Base-by-base conservation (phyloP, 2,888 invertebrate species). In the Teleogryllus oceanicus region DNA sequence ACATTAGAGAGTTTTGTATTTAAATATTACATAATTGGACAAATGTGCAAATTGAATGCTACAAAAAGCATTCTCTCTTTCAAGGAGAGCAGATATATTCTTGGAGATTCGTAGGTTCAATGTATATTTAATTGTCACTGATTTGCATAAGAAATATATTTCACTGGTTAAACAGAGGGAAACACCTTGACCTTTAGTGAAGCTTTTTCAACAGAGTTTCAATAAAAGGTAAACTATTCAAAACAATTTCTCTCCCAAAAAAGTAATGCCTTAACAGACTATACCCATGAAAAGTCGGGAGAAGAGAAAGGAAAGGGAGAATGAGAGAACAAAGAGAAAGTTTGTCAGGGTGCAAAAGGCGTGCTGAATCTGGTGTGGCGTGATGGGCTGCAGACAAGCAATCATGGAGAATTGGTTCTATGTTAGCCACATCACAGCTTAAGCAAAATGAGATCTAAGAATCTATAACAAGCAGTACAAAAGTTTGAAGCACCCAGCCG, bases 61-160 rank as follows among this genome's bases (percentile, higher is more conserved):
- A 76, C 76, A 76, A 76, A 76, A 20, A 76, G 24, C 77, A 21
- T 80, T 37, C 37, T 37, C 37, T 5, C 80, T 21, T 21, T 37
- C 37, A 37, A 8, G 8, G 37, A 37, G 37, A 37, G 37, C 37
- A 37, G 5, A 37, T 4, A 8, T 37, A 37, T 37, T 37, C 37
- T 37, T 37, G 37, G 8, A 37, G 5, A 37, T 37, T 37, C 37
- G 37, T 37, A 37, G 37, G 37, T 37, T 37, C 37, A 37, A 37
- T 37, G 37, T 37, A 37, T 37, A 37, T 37, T 37, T 37, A 37
- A 8, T 37, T 8, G 37, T 37, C 37, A 37, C 8, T 37, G 8
- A 37, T 37, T 37, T 37, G 37, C 8, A 37, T 37, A 37, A 37
- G 37, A 37, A 8, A 37, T 37, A 37, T 37, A 37, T 37, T 37